phyloP scores from a whole-genome alignment of 2,797 vertebrate species.

The Chelonia mydas region DNA sequence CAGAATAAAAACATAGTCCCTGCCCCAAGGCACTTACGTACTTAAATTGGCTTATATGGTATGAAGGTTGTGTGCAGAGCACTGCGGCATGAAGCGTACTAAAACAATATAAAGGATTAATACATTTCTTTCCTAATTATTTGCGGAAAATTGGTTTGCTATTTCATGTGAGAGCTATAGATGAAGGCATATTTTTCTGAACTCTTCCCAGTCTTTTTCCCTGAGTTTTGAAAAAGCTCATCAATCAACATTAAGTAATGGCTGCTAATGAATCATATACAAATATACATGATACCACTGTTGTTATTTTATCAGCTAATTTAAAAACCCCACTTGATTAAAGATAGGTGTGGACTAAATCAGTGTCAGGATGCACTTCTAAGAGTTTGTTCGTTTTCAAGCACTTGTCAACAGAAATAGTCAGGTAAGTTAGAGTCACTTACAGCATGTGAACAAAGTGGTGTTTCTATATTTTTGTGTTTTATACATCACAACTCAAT shows the following conservation, averaged over 20 bases:
- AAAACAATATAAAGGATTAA: background rate
- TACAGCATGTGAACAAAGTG: background rate
- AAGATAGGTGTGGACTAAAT: background rate
- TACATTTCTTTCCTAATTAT: background rate
- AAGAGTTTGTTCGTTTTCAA: background rate
- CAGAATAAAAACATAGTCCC: background rate
- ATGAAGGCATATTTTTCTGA: background rate
- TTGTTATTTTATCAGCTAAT: constrained; percentile 3
- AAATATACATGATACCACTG: background rate
- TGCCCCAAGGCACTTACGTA: background rate
- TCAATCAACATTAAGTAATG: background rate
- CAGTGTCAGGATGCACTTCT: background rate
- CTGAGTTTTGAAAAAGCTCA: background rate
- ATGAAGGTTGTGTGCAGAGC: background rate
- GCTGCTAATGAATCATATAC: background rate
- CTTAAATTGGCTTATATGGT: fast-evolving
- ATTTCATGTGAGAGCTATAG: background rate
- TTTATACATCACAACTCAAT: background rate
- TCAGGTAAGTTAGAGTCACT: fast-evolving
- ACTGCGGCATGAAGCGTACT: background rate
- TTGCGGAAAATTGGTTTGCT: background rate
- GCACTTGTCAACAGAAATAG: background rate
- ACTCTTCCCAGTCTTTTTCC: background rate
- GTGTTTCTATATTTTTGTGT: background rate
- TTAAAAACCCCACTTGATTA: background rate